Conservation (phyloP, 1,140 invertebrate genomes). For the Anoplophora glabripennis region DNA sequence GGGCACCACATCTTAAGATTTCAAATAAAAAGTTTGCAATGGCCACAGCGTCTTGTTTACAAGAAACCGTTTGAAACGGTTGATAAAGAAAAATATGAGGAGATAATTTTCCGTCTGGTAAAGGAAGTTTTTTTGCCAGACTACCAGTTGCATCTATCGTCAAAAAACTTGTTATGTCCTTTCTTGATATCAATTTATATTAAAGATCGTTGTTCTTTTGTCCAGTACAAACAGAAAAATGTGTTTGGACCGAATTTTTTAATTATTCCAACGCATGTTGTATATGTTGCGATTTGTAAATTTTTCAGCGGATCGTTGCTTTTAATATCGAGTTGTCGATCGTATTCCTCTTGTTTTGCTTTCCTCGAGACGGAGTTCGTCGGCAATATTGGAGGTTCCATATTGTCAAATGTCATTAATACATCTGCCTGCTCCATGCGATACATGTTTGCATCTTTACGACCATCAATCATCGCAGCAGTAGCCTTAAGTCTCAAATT, state of each 20-base stretch:
- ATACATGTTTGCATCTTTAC: neutral
- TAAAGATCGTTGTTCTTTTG: neutral
- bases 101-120: neutral
- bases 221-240: constrained; percentile 1
- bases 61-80: neutral
- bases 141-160: neutral
- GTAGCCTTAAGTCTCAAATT: neutral
- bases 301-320: neutral
- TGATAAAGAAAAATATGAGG: neutral
- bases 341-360: neutral
- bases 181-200: neutral
- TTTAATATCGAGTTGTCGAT: neutral
- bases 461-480: neutral
- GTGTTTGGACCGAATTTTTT: neutral
- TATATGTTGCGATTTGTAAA: neutral
- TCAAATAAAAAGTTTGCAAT: neutral
- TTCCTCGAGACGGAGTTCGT: neutral
- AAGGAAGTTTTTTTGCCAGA: neutral
- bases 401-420: neutral
- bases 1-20: neutral
- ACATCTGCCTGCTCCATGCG: neutral
- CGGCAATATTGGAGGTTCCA: neutral
- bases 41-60: neutral
- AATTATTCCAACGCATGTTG: neutral
- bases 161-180: neutral